phyloP scores from a whole-genome alignment of 2,888 invertebrate species.

The Polymixis lichenea region DNA sequence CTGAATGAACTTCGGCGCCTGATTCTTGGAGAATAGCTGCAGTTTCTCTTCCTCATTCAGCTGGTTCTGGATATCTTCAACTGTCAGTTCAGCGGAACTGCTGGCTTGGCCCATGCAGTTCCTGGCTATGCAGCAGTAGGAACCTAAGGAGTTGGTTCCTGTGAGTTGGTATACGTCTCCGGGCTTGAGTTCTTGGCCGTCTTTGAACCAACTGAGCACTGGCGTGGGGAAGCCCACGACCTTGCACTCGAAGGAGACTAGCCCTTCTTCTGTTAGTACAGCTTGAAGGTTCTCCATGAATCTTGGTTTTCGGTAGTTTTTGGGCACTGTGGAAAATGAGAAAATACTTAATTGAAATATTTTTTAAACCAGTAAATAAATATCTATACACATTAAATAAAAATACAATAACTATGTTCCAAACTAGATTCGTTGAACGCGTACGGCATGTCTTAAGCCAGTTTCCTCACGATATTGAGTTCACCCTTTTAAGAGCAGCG shows the following conservation, averaged over 20 bases:
- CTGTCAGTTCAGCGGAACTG: conserved; percentile 96
- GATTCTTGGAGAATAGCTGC: conserved; percentile 93
- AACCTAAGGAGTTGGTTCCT: conserved; percentile 96
- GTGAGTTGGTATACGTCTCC: conserved; percentile 98
- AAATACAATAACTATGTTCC: neutral
- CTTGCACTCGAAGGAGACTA: conserved; percentile 98
- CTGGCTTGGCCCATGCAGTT: conserved; percentile 98
- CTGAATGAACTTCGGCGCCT: conserved; percentile 95
- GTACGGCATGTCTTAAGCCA: too few species aligned
- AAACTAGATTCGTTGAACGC: neutral
- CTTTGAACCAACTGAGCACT: conserved; percentile 96
- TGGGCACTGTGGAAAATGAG: conserved; percentile 92
- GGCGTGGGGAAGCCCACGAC: conserved; percentile 98
- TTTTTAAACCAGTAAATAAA: neutral
- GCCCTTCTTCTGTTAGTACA: conserved; percentile 96
- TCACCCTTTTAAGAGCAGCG: too few species aligned
- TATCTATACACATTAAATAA: neutral
- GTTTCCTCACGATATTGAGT: too few species aligned
- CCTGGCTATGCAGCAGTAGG: conserved; percentile 96
- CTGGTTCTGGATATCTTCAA: conserved; percentile 97
- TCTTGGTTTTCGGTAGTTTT: conserved; percentile 96
- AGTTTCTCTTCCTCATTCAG: conserved; percentile 96
- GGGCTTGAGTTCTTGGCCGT: conserved; percentile 97
- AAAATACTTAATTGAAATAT: neutral
- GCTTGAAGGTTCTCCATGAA: conserved; percentile 98